phyloP scores from a whole-genome alignment of 92 coral and sea anemone species.

The Zoanthus sansibaricus region DNA sequence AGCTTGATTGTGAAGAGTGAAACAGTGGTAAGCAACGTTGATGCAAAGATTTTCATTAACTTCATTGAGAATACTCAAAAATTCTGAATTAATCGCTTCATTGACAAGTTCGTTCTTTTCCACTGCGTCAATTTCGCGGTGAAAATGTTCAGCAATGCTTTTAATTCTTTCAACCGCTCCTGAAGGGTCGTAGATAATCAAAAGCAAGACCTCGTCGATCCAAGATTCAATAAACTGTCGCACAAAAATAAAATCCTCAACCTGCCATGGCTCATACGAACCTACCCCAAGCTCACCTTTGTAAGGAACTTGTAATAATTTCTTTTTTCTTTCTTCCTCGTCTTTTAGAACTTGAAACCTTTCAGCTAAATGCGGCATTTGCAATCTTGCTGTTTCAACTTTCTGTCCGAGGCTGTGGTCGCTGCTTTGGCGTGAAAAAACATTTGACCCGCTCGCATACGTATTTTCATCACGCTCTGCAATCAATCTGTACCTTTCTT shows the following conservation, averaged over 20 bases:
- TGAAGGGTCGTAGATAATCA: slow-evolving; percentile 57
- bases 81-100: slow-evolving; percentile 49
- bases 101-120: slow-evolving; percentile 43
- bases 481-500: slow-evolving; percentile 71
- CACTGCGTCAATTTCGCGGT: slow-evolving; percentile 66
- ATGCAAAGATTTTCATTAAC: slow-evolving; percentile 48
- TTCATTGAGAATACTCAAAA: slow-evolving; percentile 60
- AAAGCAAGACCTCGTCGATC: slow-evolving; percentile 81
- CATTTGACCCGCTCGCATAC: neutral
- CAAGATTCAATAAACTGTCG: slow-evolving; percentile 79
- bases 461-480: slow-evolving; percentile 50
- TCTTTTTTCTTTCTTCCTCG: slow-evolving; percentile 50
- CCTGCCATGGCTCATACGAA: slow-evolving; percentile 87
- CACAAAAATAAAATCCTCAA: slow-evolving; percentile 82
- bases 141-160: slow-evolving; percentile 52
- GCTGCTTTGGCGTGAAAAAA: slow-evolving; percentile 53
- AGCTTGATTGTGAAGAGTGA: slow-evolving; percentile 66
- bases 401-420: slow-evolving; percentile 46
- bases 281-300: slow-evolving; percentile 83
- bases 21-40: slow-evolving; percentile 58
- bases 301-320: slow-evolving; percentile 63
- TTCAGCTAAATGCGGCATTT: slow-evolving; percentile 65
- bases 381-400: slow-evolving; percentile 58
- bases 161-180: slow-evolving; percentile 26
- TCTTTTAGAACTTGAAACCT: slow-evolving; percentile 51